Evolutionary conservation across 2,797 vertebrate species (phyloP), one percentile per base, ranked within the genome.

Genomic region (Rhinogobio ventralis): DNA sequence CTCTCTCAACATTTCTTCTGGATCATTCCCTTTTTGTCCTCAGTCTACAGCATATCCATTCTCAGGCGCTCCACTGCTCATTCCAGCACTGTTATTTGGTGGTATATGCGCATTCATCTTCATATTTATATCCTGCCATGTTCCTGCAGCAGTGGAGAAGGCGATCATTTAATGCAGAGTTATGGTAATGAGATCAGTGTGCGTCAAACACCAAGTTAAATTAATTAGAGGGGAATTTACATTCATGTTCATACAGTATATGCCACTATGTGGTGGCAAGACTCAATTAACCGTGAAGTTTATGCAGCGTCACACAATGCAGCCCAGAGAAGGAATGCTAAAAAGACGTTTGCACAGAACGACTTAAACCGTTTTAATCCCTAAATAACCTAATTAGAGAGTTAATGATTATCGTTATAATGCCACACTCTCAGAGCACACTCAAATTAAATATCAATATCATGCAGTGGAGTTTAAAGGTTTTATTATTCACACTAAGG

Each of bases 201-300:
- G 33, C 33, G 4, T 76, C 62, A 67, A 68, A 83, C 82, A 53
- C 28, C 25, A 33, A 49, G 60, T 83, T 83, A 30, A 83, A 83
- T 83, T 55, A 76, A 83, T 83, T 68, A 68, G 46, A 76, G 17
- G 33, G 73, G 49, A 83, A 55, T 83, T 68, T 55, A 74, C 62
- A 30, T 53, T 17, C 19, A 10, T 68, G 72, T 30, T 45, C 25
- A 75, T 53, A 77, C 0, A 60, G 33, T 23, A 60, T 55, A 53
- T 49, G 30, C 28, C 81, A 53, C 71, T 51, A 60, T 67, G 17
- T 64, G 19, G 71, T 20, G 46, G 23, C 20, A 19, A 23, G 60
- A 68, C 46, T 68, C 33, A 19, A 77, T 83, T 20, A 83, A 76
- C 73, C 8, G 5, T 53, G 60, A 39, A 25, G 68, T 72, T 71